These are phyloP conservation scores for Nesogale talazaci DNA, from an alignment of 2,113 vertebrate genomes.

Conservation along the genomic window DNA sequence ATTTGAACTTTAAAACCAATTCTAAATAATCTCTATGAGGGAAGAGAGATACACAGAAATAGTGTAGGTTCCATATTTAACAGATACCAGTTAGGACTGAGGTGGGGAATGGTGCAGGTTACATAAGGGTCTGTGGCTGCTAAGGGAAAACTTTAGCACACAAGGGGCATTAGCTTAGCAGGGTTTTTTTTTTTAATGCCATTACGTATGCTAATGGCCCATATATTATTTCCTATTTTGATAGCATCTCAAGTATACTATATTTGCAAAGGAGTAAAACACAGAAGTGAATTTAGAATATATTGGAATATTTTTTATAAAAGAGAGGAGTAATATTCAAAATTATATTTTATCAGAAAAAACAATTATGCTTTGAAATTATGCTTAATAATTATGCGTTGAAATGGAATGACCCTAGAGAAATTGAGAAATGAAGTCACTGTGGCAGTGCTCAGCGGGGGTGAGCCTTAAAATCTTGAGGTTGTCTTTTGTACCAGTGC, in stretches of 20 bases:
- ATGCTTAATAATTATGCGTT: neutral
- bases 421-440: neutral
- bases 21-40: neutral
- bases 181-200: neutral
- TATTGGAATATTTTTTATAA: neutral
- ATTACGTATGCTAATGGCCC: neutral
- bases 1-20: conserved; percentile 42
- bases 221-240: neutral
- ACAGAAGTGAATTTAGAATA: neutral
- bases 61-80: neutral
- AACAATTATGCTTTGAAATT: neutral
- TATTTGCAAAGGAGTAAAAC: neutral
- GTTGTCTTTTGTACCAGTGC: neutral
- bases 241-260: neutral
- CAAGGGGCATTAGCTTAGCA: neutral
- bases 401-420: neutral
- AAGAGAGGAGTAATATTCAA: neutral
- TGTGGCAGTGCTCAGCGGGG: neutral
- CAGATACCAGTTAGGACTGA: neutral
- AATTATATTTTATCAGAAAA: too few relatives aligned
- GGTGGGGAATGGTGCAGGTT: neutral
- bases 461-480: neutral
- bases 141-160: neutral
- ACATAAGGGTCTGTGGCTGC: neutral
- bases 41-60: conserved; percentile 34